phyloP scores from a whole-genome alignment of 2,888 invertebrate genomes.

The Parascotia fuliginaria region DNA sequence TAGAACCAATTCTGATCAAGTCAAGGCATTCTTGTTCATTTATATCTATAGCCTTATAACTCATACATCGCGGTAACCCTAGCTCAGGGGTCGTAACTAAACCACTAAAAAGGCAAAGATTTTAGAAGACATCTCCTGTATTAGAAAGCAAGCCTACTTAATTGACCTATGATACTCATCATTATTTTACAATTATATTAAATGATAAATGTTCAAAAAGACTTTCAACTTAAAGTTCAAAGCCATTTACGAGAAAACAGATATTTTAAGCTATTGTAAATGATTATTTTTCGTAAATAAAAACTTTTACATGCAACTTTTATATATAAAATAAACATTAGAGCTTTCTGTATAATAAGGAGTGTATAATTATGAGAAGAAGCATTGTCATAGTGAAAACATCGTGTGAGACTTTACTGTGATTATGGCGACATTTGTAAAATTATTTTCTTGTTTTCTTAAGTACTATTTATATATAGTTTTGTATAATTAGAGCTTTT shows the following conservation, averaged over 20 bases:
- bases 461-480: conserved; percentile 13
- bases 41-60: background rate
- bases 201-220: no score
- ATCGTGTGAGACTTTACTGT: conserved; percentile 57
- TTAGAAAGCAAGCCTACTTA: no score
- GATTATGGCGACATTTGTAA: conserved; percentile 49
- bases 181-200: no score
- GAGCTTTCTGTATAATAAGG: conserved; percentile 40
- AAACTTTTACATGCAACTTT: background rate
- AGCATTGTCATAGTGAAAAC: conserved; percentile 65
- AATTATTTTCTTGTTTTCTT: conserved; percentile 56
- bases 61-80: conserved; percentile 6
- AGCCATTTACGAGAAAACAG: no score
- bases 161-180: no score
- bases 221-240: no score
- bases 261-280: no score
- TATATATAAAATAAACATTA: conserved; percentile 32
- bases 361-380: conserved; percentile 68
- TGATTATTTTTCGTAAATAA: no score
- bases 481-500: background rate
- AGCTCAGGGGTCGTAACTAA: conserved; percentile 2
- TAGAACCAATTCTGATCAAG: conserved; percentile 19
- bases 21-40: conserved; percentile 23
- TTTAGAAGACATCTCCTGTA: conserved; percentile 2
- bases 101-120: conserved; percentile 7